These are phyloP conservation scores for Amphipyra berbera DNA, from an alignment of 2,888 invertebrate species.

Conservation along the genomic window DNA sequence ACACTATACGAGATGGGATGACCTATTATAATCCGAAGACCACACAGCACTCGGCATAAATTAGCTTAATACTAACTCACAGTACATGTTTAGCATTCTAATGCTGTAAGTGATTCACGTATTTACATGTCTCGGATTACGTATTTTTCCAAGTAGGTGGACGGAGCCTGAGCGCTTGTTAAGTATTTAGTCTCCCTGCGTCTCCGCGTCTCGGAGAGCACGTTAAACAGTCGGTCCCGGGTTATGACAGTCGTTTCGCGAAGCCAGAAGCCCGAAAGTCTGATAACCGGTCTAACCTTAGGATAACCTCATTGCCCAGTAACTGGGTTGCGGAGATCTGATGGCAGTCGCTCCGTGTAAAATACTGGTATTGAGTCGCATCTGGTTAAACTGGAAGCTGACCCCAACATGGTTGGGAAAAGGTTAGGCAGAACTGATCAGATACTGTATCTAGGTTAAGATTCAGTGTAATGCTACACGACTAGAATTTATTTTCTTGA, in stretches of 20 bases:
- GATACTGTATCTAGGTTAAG: slow-evolving; percentile 13
- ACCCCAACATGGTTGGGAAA: no score
- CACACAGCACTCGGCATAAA: slow-evolving; percentile 16
- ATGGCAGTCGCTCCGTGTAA: no score
- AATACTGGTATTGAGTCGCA: no score
- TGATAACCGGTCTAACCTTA: no score
- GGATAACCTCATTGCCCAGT: no score
- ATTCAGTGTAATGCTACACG: not conserved
- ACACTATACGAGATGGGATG: not conserved
- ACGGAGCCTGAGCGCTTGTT: slow-evolving; percentile 9
- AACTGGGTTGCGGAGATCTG: no score
- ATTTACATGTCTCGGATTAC: slow-evolving; percentile 37
- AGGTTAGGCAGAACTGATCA: no score
- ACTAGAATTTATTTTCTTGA: not conserved
- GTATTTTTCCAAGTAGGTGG: slow-evolving; percentile 29
- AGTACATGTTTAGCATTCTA: slow-evolving; percentile 14
- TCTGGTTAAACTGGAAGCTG: no score
- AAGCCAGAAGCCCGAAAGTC: no score
- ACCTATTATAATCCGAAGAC: slow-evolving; percentile 8
- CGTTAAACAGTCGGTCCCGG: no score
- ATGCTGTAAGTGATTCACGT: slow-evolving; percentile 38
- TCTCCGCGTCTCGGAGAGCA: no score
- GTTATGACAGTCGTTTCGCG: no score
- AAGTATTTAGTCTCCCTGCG: slow-evolving; percentile 16
- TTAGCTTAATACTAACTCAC: slow-evolving; percentile 15